Base-by-base conservation (phyloP, 2,113 vertebrate genomes). In the Lepus europaeus region DNA sequence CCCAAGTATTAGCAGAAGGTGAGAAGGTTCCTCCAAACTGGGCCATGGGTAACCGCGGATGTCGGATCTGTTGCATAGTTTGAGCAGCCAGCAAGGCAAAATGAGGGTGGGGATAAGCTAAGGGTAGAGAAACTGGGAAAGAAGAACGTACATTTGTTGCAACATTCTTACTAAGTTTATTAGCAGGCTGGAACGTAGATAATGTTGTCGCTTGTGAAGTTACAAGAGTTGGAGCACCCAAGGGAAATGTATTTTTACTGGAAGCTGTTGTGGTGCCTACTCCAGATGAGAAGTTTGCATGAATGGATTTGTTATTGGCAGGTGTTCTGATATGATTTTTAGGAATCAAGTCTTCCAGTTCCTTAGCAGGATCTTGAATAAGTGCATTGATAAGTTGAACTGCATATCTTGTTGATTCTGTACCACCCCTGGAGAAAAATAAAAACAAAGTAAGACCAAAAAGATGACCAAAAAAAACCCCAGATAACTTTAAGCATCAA, bases 281-380 rank as follows among this genome's bases (percentile, higher is more conserved):
- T 93, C 98, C 98, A 89, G 99, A 99, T 29, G 99, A 98, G 92
- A 99, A 98, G 97, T 98, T 99, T 95, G 99, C 84, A 95, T 99
- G 99, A 90, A 99, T 98, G 96, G 99, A 97, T 97, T 99, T 98
- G 59, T 98, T 98, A 98, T 99, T 99, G 95, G 99, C 98, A 61
- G 99, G 99, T 84, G 98, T 99, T 98, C 99, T 98, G 98, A 99
- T 99, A 77, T 99, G 99, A 98, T 99, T 99, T 97, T 99, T 99
- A 89, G 99, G 99, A 98, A 99, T 99, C 96, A 99, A 98, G 96
- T 99, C 99, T 98, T 99, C 99, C 83, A 99, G 98, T 98, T 99
- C 99, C 98, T 99, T 99, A 98, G 99, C 99, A 84, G 99, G 99
- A 98, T 99, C 99, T 98, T 99, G 99, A 98, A 99, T 99, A 94